phyloP scores from a whole-genome alignment of 2,888 invertebrate genomes.

The Cremastinae sp. region DNA sequence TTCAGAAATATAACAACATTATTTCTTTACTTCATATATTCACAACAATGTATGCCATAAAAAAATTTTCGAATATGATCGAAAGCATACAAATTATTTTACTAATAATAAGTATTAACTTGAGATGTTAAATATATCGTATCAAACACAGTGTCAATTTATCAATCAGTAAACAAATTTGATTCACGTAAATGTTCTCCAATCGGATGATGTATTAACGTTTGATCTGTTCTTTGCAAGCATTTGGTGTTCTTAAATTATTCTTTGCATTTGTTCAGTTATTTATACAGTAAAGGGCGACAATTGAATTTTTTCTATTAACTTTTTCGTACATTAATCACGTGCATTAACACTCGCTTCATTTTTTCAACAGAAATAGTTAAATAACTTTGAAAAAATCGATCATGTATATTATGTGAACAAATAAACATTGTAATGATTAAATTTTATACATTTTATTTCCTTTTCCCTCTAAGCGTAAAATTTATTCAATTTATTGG shows the following conservation, averaged over 20 bases:
- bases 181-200: slow-evolving; percentile 25
- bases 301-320: neutral
- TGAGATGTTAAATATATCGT: slow-evolving; percentile 16
- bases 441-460: slow-evolving; percentile 73
- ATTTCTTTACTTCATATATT: neutral
- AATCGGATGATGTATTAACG: slow-evolving; percentile 32
- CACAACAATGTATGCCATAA: neutral
- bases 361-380: slow-evolving; percentile 30
- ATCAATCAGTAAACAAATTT: slow-evolving; percentile 21
- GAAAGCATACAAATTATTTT: slow-evolving; percentile 27
- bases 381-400: slow-evolving; percentile 40
- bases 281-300: slow-evolving; percentile 11
- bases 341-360: slow-evolving; percentile 45
- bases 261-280: slow-evolving; percentile 16
- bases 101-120: slow-evolving; percentile 22
- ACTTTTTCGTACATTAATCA: slow-evolving; percentile 34
- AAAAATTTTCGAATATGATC: neutral
- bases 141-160: slow-evolving; percentile 25
- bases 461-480: slow-evolving; percentile 71
- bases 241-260: slow-evolving; percentile 16
- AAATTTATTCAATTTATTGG: slow-evolving; percentile 33
- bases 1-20: slow-evolving; percentile 64
- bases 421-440: slow-evolving; percentile 80
- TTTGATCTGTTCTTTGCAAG: no score
- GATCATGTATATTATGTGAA: slow-evolving; percentile 73